These are phyloP conservation scores for Muscina levida DNA, from an alignment of 2,888 invertebrate species.

Conservation along the genomic window DNA sequence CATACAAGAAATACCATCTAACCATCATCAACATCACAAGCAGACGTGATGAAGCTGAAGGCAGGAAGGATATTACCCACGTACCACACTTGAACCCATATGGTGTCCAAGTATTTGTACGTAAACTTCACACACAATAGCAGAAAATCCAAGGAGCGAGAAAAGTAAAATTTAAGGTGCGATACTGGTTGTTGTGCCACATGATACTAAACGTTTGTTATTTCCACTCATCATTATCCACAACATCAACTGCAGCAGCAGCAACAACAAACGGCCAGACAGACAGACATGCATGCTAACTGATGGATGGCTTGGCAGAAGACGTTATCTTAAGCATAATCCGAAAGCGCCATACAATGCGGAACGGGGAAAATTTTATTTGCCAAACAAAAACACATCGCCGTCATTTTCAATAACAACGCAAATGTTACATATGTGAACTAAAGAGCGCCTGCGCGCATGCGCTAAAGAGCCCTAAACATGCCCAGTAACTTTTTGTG, in stretches of 20 bases:
- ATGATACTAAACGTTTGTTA: slow-evolving; percentile 68
- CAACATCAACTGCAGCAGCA: slow-evolving; percentile 6
- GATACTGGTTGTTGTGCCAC: slow-evolving; percentile 70
- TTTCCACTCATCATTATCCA: slow-evolving; percentile 46
- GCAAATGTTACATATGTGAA: slow-evolving; percentile 44
- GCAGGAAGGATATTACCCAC: slow-evolving; percentile 67
- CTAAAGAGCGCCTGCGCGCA: slow-evolving; percentile 15
- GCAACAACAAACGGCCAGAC: not conserved
- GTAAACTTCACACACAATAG: not conserved
- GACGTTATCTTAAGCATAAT: slow-evolving; percentile 4
- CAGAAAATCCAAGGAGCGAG: not conserved
- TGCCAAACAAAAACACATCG: slow-evolving; percentile 18
- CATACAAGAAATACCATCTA: slow-evolving; percentile 1
- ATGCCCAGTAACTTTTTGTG: slow-evolving; percentile 59
- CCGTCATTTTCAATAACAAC: not conserved
- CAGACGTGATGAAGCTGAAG: slow-evolving; percentile 22
- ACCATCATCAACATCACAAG: not conserved
- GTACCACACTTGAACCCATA: slow-evolving; percentile 66
- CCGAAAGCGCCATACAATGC: slow-evolving; percentile 56
- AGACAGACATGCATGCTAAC: too few relatives aligned
- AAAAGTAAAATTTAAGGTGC: slow-evolving; percentile 70
- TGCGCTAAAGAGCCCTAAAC: slow-evolving; percentile 49
- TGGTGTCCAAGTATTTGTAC: slow-evolving; percentile 45
- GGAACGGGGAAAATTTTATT: slow-evolving; percentile 51
- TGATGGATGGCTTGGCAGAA: too few relatives aligned